A percentile compares a stretch with the other conserved stretches of the same genome.
phyloP scores from a whole-genome alignment of 2,113 vertebrate species.

The Sylvilagus bachmani region DNA sequence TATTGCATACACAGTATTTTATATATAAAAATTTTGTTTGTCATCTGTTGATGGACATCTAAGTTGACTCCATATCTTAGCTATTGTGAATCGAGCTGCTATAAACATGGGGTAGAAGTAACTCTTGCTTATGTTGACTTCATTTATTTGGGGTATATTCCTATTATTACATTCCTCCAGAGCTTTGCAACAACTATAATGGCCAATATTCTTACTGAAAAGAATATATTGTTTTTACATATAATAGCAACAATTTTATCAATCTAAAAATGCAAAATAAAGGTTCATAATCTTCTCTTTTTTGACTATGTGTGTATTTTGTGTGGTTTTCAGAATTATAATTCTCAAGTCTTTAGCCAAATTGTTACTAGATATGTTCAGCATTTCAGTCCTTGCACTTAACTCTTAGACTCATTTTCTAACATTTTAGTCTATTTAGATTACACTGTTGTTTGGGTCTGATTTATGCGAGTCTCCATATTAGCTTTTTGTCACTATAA shows the following conservation, averaged over 20 bases:
- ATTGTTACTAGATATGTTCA: background rate
- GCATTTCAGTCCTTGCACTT: background rate
- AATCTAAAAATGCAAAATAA: conserved; percentile 24
- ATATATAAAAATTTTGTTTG: no score
- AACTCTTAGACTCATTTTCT: background rate
- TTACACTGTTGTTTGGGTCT: no score
- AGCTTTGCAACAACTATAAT: background rate
- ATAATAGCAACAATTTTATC: background rate
- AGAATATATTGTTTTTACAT: background rate
- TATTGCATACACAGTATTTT: no score
- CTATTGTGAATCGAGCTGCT: no score
- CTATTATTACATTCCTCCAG: background rate
- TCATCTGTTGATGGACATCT: no score
- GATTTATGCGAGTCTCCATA: no score
- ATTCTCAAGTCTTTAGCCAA: conserved; percentile 3
- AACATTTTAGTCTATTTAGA: background rate
- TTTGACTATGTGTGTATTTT: background rate
- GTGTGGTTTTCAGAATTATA: background rate
- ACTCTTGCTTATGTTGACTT: no score
- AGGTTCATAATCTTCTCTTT: background rate
- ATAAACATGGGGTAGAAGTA: no score
- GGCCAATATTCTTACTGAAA: background rate
- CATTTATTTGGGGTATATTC: no score
- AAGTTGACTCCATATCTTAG: no score
- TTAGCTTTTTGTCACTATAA: no score